phyloP scores from a whole-genome alignment of 1,140 invertebrate species.

The Pteromalus puparum region DNA sequence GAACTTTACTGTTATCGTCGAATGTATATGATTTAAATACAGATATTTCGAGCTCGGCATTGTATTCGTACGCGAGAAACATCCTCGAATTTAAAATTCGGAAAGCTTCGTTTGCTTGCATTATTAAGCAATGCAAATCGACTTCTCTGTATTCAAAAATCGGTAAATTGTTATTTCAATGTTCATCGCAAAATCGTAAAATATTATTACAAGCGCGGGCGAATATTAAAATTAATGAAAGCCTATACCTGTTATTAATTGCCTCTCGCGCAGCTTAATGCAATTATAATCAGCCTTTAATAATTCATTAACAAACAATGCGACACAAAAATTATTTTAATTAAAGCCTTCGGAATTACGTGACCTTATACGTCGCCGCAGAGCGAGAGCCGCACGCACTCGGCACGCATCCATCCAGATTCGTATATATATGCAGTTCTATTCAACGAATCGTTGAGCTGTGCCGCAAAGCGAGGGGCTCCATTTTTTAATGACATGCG shows the following conservation, averaged over 20 bases:
- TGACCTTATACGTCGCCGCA: constrained; percentile 17
- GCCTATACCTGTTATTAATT: not conserved
- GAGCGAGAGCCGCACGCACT: not conserved
- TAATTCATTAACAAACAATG: constrained; percentile 26
- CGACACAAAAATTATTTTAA: constrained; percentile 24
- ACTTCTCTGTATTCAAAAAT: too few relatives aligned
- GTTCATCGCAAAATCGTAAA: too few relatives aligned
- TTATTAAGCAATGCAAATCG: too few relatives aligned
- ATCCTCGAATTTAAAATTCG: too few relatives aligned
- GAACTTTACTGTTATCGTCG: too few relatives aligned
- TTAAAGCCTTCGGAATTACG: constrained; percentile 18
- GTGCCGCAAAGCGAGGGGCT: not conserved
- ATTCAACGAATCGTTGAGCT: constrained; percentile 26
- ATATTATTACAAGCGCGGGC: too few relatives aligned
- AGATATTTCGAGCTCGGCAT: too few relatives aligned
- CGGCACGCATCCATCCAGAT: not conserved
- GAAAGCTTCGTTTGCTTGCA: too few relatives aligned
- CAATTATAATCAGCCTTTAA: constrained; percentile 3
- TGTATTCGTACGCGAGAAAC: too few relatives aligned
- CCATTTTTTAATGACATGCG: constrained; percentile 58
- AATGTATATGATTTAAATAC: too few relatives aligned
- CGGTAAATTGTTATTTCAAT: too few relatives aligned
- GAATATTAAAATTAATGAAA: too few relatives aligned
- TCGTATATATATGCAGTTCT: not conserved
- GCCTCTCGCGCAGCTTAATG: not conserved